A percentile compares a stretch with the other conserved stretches of the same genome.
phyloP scores from a whole-genome alignment of 1,140 invertebrate genomes.

The Polypedilum pembai region DNA sequence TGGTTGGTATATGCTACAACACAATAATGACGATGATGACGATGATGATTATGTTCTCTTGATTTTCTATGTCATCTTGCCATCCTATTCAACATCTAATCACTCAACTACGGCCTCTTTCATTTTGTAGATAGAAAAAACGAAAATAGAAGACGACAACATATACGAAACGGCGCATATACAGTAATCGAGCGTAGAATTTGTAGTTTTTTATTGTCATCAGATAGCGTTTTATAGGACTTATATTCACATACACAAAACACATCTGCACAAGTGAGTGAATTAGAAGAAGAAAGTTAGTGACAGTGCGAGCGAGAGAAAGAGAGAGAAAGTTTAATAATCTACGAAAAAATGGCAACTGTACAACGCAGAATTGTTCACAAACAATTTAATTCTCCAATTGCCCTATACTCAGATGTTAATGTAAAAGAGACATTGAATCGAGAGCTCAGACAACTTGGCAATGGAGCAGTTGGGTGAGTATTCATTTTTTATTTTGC shows the following conservation, averaged over 20 bases:
- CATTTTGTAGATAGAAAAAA: not conserved
- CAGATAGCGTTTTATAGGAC: not conserved
- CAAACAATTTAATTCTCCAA: slow-evolving; percentile 85
- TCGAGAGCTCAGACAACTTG: slow-evolving; percentile 65
- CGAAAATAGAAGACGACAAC: not conserved
- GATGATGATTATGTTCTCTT: not conserved
- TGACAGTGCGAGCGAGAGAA: slow-evolving; percentile 19
- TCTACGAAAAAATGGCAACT: slow-evolving; percentile 48
- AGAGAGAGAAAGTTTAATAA: slow-evolving; percentile 30
- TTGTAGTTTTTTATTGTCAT: slow-evolving; percentile 26
- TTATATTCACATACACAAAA: not conserved
- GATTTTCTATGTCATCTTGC: not conserved
- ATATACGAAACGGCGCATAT: not conserved
- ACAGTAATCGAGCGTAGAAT: slow-evolving; percentile 23
- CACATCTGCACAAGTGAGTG: not conserved
- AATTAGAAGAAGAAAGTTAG: not conserved
- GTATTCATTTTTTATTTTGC: slow-evolving; percentile 36
- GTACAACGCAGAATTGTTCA: slow-evolving; percentile 60
- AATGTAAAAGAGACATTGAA: slow-evolving; percentile 72
- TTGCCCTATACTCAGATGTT: slow-evolving; percentile 74
- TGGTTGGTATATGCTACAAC: not conserved
- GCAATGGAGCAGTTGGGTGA: slow-evolving; percentile 71
- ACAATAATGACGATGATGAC: not conserved
- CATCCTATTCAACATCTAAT: not conserved
- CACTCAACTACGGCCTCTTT: not conserved